Conservation (phyloP, 2,797 vertebrate genomes). For the Bucorvus abyssinicus region DNA sequence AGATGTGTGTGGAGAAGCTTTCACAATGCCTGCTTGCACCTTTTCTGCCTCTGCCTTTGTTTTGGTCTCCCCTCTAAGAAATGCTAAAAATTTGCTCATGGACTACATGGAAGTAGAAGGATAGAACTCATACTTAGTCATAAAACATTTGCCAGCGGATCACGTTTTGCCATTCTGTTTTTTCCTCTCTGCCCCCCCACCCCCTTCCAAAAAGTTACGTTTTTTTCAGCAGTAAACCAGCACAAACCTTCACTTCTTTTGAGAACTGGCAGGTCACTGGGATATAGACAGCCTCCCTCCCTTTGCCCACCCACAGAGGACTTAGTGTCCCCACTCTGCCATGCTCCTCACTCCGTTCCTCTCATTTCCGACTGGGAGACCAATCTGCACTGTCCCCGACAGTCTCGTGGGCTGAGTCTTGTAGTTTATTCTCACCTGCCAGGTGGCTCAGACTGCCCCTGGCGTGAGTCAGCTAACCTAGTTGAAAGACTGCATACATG, state of each 20-base stretch:
- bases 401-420: not conserved
- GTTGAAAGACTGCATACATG: slow-evolving; percentile 55
- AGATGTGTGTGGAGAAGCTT: slow-evolving; percentile 43
- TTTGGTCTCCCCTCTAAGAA: slow-evolving; percentile 11
- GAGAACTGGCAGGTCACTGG: not conserved
- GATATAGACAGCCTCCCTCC: not conserved
- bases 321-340: not conserved
- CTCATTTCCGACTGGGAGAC: not conserved
- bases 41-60: slow-evolving; percentile 57
- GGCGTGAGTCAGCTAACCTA: slow-evolving; percentile 11
- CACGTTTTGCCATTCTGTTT: slow-evolving; percentile 71
- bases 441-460: slow-evolving; percentile 1
- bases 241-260: slow-evolving; percentile 34
- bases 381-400: not conserved
- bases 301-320: not conserved
- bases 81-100: slow-evolving; percentile 27
- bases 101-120: slow-evolving; percentile 52
- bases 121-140: slow-evolving; percentile 68
- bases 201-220: not conserved
- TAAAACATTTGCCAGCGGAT: slow-evolving; percentile 67
- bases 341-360: not conserved
- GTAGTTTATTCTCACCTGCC: not conserved
- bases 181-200: slow-evolving; percentile 34
- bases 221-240: slow-evolving; percentile 48
- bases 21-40: slow-evolving; percentile 55